phyloP scores from a whole-genome alignment of 2,113 vertebrate genomes.

The Brachyhypopomus gauderio region DNA sequence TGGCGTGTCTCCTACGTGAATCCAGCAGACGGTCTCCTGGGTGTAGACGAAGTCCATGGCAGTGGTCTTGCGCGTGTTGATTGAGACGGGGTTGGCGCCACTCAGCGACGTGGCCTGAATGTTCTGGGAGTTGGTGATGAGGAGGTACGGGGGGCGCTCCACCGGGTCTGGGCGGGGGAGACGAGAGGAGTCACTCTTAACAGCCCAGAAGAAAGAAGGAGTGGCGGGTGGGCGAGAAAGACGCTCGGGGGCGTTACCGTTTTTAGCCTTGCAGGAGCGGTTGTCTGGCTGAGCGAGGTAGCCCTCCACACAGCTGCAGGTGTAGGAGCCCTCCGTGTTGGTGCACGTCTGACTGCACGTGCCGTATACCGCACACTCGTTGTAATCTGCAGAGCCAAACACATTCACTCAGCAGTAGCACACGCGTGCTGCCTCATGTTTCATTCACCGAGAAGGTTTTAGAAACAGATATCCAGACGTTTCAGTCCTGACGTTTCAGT shows the following conservation, averaged over 20 bases:
- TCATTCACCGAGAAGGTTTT: no score
- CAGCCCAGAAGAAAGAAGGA: no score
- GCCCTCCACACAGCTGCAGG: constrained; percentile 91
- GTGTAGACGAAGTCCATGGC: constrained; percentile 96
- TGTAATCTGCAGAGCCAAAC: constrained; percentile 81
- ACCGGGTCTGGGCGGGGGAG: constrained; percentile 77
- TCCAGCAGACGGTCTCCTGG: constrained; percentile 93
- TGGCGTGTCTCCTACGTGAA: constrained; percentile 87
- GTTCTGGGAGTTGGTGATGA: constrained; percentile 95
- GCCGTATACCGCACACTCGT: constrained; percentile 91
- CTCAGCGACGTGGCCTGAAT: constrained; percentile 90
- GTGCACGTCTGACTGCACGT: constrained; percentile 94
- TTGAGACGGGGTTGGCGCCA: constrained; percentile 83
- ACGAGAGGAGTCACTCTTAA: neutral
- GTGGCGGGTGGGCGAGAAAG: constrained; percentile 45
- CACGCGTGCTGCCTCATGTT: neutral
- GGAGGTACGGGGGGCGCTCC: constrained; percentile 86
- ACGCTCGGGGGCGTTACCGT: constrained; percentile 72
- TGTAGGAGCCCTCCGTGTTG: constrained; percentile 88
- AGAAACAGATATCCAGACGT: neutral
- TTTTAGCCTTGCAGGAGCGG: constrained; percentile 98
- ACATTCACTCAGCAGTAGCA: neutral
- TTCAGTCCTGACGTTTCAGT: neutral
- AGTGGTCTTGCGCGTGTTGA: constrained; percentile 89
- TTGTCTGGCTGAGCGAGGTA: constrained; percentile 95